Evolutionary conservation across 2,113 vertebrate species (phyloP).

Genomic region (Salvelinus sp.): DNA sequence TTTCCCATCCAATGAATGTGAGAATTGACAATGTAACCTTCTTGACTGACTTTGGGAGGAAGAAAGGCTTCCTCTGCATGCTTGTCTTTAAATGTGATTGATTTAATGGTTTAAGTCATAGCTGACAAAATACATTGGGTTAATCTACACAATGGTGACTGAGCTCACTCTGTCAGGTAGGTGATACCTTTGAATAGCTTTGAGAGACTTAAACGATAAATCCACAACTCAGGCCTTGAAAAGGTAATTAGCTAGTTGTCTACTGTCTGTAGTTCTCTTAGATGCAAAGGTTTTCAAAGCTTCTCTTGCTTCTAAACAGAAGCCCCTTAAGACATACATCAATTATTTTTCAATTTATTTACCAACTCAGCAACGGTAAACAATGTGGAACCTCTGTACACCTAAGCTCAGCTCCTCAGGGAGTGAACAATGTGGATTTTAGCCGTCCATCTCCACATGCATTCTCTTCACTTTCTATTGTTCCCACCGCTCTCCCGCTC

Average conservation of each 20-base stretch:
- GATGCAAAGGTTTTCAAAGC: constrained; percentile 61
- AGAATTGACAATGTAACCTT: no score
- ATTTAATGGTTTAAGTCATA: not conserved
- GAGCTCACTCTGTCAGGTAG: no score
- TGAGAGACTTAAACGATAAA: constrained; percentile 12
- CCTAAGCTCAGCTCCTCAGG: constrained; percentile 40
- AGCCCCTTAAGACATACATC: constrained; percentile 48
- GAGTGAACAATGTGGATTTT: constrained; percentile 57
- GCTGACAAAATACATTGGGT: constrained; percentile 21
- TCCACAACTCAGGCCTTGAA: constrained; percentile 39
- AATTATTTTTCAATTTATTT: constrained; percentile 60
- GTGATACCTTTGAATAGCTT: no score
- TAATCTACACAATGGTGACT: not conserved
- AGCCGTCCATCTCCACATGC: constrained; percentile 38
- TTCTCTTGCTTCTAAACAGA: constrained; percentile 56
- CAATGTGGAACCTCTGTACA: constrained; percentile 49
- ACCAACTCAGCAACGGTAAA: constrained; percentile 49
- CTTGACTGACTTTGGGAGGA: not conserved
- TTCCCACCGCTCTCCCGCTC: constrained; percentile 27
- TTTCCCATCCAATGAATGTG: not conserved
- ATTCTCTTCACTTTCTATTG: constrained; percentile 34
- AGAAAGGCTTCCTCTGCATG: not conserved
- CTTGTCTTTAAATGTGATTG: not conserved
- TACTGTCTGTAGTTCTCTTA: constrained; percentile 51
- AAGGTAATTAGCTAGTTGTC: constrained; percentile 56